Conservation (phyloP, 2,888 invertebrate genomes). For the Synanthedon andrenaeformis region DNA sequence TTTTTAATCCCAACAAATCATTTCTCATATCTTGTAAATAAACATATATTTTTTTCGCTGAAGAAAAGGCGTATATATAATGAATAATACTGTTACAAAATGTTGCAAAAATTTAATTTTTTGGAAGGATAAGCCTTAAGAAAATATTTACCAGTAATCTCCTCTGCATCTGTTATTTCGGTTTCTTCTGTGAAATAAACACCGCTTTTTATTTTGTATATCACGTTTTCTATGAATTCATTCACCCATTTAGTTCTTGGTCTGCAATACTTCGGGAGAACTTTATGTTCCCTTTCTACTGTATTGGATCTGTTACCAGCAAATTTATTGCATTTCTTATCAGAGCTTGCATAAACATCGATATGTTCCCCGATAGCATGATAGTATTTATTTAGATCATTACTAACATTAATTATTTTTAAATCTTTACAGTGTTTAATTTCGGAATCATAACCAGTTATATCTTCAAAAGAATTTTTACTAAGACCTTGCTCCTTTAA, state of each 20-base stretch:
- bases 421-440: not conserved
- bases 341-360: not conserved
- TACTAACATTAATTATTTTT: not conserved
- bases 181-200: conserved; percentile 38
- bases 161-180: conserved; percentile 3
- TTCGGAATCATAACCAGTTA: conserved; percentile 2
- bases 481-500: conserved; percentile 38
- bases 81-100: too few species aligned
- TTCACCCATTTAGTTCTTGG: conserved; percentile 43
- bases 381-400: not conserved
- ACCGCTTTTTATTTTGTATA: conserved; percentile 44
- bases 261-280: conserved; percentile 19
- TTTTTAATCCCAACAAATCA: too few species aligned
- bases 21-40: too few species aligned
- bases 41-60: too few species aligned
- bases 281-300: not conserved
- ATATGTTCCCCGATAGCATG: not conserved
- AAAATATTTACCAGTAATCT: too few species aligned
- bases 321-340: not conserved
- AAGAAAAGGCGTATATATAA: too few species aligned
- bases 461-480: conserved; percentile 22
- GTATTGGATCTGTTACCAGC: not conserved
- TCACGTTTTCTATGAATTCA: conserved; percentile 53
- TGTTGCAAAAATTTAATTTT: too few species aligned
- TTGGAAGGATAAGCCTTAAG: too few species aligned